phyloP scores from a whole-genome alignment of 92 coral and sea anemone species.

The Micromussa lordhowensis region DNA sequence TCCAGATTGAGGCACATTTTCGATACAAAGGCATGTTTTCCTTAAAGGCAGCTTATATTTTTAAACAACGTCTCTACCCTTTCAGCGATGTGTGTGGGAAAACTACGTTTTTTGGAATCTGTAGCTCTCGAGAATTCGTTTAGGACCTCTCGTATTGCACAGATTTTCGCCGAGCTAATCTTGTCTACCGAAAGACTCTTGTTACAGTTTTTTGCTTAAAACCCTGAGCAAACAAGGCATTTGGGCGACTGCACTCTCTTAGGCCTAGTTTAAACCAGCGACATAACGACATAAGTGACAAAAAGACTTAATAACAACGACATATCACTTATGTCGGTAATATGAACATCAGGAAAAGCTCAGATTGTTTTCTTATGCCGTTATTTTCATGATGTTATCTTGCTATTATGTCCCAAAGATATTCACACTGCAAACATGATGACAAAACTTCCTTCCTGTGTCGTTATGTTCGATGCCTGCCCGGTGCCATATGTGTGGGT shows the following conservation, averaged over 20 bases:
- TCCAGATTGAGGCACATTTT: background rate
- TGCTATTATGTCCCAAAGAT: too few relatives aligned
- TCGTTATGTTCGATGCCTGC: too few relatives aligned
- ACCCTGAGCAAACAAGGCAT: background rate
- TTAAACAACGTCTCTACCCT: background rate
- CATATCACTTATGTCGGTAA: too few relatives aligned
- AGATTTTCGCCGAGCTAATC: background rate
- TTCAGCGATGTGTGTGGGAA: conserved; percentile 19
- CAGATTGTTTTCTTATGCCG: too few relatives aligned
- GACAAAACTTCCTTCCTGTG: too few relatives aligned
- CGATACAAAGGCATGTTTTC: background rate
- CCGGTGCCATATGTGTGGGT: too few relatives aligned
- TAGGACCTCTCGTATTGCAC: conserved; percentile 13
- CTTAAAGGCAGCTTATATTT: background rate
- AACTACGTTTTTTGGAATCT: background rate
- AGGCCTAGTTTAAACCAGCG: background rate
- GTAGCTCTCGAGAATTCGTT: conserved; percentile 15
- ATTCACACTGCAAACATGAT: too few relatives aligned
- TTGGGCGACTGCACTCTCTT: background rate
- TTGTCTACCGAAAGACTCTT: background rate
- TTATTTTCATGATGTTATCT: too few relatives aligned
- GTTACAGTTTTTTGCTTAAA: background rate
- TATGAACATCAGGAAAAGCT: too few relatives aligned
- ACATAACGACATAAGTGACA: too few relatives aligned
- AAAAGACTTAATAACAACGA: too few relatives aligned